These are phyloP conservation scores for Mesocentrotus franciscanus DNA, from an alignment of 53 echinoderm and acorn worm genomes.

Conservation along the genomic window DNA sequence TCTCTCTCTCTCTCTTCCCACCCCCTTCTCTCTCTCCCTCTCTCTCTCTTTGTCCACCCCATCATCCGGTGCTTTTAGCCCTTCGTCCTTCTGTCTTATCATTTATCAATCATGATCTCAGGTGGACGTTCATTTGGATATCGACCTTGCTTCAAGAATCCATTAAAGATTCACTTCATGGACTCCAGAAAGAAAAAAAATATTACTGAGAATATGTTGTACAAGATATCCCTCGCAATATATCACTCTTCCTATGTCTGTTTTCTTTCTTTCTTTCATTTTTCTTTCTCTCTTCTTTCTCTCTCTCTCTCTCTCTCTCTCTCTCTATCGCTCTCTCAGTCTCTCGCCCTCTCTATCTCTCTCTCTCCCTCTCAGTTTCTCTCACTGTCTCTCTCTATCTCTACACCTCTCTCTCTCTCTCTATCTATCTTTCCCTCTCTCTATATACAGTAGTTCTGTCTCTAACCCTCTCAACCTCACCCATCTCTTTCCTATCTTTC, in stretches of 20 bases:
- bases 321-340: too few species aligned
- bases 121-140: slow-evolving; percentile 11
- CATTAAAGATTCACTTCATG: slow-evolving; percentile 50
- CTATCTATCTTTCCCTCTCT: too few species aligned
- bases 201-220: too few species aligned
- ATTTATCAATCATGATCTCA: slow-evolving; percentile 15
- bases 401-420: too few species aligned
- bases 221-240: too few species aligned
- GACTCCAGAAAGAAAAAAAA: background rate
- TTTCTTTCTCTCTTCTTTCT: too few species aligned
- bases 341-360: too few species aligned
- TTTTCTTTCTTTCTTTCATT: too few species aligned
- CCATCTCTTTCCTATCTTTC: background rate
- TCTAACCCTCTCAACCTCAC: background rate
- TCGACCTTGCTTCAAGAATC: slow-evolving; percentile 30
- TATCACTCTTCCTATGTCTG: too few species aligned
- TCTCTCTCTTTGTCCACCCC: background rate
- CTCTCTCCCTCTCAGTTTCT: too few species aligned
- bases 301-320: too few species aligned
- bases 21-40: background rate
- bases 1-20: background rate
- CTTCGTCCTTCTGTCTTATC: slow-evolving; percentile 21
- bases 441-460: background rate
- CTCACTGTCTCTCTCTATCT: too few species aligned
- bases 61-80: background rate